Base-by-base conservation (phyloP, 2,113 vertebrate species). In the Pongo pygmaeus region DNA sequence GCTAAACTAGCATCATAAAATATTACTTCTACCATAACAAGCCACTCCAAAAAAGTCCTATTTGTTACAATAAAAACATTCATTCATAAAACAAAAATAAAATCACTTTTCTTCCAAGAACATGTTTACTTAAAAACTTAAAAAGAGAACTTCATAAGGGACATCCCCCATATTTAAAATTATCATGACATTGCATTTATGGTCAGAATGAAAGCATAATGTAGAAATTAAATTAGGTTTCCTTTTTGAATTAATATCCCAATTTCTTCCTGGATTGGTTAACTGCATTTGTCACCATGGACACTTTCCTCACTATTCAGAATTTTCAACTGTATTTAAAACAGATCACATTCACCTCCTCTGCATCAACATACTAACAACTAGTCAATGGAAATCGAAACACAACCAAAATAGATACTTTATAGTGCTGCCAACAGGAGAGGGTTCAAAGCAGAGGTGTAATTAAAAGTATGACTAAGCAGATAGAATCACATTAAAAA, bases 381-480 rank as follows among this genome's bases (percentile, higher is more conserved):
- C 1, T 3, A n/a, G 89, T 97, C 67, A 95, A 93, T 64, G 69
- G 61, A 96, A 98, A 98, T 25, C 2, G 40, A 98, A 96, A 72
- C 35, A 88, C 13, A 46, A 80, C 50, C 14, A 9, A 98, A 98
- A 97, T 25, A 95, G 85, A 32, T 40, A 89, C 46, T 98, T 97
- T n/a, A 55, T 67, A 9, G 64, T 92, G 27, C 43, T 92, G 80
- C 27, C 74, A 96, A 96, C 40, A 72, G 64, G 89, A 87, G 32
- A 93, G 89, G 27, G 27, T 93, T 97, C 70, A 85, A 38, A 96
- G 91, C 46, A 93, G 97, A 97, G 78, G 59, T 97, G 3, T 75
- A 97, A 90, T 97, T 98, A 89, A 86, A 97, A 97, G 75, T 96
- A 94, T 97, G 96, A 98, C 97, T 98, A 98, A 98, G 97, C 94